These are phyloP conservation scores for Spilarctia lutea DNA, from an alignment of 2,888 invertebrate genomes.

Conservation along the genomic window DNA sequence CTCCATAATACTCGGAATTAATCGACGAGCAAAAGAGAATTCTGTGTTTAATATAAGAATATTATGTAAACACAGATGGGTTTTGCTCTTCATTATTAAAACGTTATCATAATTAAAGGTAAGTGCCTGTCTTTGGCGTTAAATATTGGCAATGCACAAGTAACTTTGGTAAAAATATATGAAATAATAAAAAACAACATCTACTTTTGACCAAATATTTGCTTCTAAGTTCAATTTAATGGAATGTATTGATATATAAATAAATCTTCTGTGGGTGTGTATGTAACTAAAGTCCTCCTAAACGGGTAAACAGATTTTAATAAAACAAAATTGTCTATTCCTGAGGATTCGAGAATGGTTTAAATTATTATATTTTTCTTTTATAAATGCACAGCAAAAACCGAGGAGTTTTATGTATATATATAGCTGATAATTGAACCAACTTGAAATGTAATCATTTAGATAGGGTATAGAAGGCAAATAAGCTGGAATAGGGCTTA, in stretches of 20 bases:
- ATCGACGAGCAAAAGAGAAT: neutral
- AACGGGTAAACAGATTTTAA: too few relatives aligned
- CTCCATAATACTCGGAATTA: neutral
- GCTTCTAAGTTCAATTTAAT: neutral
- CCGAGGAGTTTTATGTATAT: too few relatives aligned
- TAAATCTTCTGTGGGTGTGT: too few relatives aligned
- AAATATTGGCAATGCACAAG: too few relatives aligned
- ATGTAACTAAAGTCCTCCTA: too few relatives aligned
- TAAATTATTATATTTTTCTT: too few relatives aligned
- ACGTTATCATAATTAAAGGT: too few relatives aligned
- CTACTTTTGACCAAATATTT: neutral
- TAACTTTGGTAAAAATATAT: neutral
- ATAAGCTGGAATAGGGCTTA: neutral
- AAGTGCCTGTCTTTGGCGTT: too few relatives aligned
- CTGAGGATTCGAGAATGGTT: too few relatives aligned
- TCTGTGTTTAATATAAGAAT: neutral
- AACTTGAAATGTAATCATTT: neutral
- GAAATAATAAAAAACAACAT: neutral
- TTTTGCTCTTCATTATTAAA: neutral
- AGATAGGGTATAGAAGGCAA: neutral
- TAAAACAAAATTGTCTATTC: too few relatives aligned
- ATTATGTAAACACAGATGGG: neutral
- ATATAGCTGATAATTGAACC: neutral
- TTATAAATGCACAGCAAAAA: too few relatives aligned
- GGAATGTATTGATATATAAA: neutral